Percentiles rank a stretch among this genome's conserved stretches.
These are phyloP conservation scores for Styela plicata DNA, from an alignment of 23 tunicate genomes.

Conservation along the genomic window DNA sequence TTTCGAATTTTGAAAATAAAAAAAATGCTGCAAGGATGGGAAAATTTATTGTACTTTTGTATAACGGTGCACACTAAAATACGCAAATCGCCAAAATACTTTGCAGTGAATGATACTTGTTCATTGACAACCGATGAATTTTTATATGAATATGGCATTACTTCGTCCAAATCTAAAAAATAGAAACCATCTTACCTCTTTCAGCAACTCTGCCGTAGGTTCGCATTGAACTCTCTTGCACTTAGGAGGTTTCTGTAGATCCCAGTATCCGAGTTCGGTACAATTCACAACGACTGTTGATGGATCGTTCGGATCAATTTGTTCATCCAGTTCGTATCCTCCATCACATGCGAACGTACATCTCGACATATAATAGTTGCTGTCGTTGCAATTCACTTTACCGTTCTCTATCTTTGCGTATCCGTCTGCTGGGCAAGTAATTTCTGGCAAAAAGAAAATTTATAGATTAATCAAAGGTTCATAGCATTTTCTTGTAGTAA, in stretches of 20 bases:
- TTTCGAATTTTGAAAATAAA: too few relatives aligned
- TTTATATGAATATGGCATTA: neutral
- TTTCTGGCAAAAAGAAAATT: too few relatives aligned
- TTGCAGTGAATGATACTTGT: neutral
- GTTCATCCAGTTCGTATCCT: slow-evolving; percentile 40
- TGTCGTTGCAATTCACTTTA: slow-evolving; percentile 42
- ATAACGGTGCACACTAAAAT: too few relatives aligned
- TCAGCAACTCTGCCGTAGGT: slow-evolving; percentile 25
- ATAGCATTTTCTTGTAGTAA: too few relatives aligned
- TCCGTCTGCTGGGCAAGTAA: slow-evolving; percentile 49
- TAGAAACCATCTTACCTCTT: slow-evolving; percentile 22
- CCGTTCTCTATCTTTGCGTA: slow-evolving; percentile 41
- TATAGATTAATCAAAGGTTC: too few relatives aligned
- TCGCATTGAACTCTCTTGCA: slow-evolving; percentile 44
- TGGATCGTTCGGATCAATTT: slow-evolving; percentile 15
- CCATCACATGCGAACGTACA: slow-evolving; percentile 61
- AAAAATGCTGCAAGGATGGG: too few relatives aligned
- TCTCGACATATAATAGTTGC: slow-evolving; percentile 30
- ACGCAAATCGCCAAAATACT: neutral
- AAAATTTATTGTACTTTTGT: too few relatives aligned
- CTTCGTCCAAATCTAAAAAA: neutral
- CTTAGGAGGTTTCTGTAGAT: slow-evolving; percentile 35
- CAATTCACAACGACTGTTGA: slow-evolving; percentile 29
- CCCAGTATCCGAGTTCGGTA: slow-evolving; percentile 57
- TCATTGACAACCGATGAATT: neutral